These are phyloP conservation scores for Drosophila lutescens DNA, from an alignment of 2,888 invertebrate genomes.

Conservation along the genomic window DNA sequence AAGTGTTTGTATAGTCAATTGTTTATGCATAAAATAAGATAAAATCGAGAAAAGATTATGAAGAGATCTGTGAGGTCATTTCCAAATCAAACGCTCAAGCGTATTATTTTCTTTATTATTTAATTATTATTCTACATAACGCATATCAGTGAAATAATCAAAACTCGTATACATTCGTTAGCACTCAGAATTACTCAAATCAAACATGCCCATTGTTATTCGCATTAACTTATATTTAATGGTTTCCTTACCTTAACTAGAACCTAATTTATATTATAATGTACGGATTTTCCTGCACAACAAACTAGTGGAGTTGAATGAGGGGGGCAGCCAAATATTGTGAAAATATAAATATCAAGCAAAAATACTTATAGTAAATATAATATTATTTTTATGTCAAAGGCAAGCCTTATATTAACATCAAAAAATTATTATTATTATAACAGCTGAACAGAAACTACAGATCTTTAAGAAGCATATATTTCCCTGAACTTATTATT, in stretches of 20 bases:
- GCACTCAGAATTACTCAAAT: conserved; percentile 6
- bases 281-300: conserved; percentile 18
- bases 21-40: conserved; percentile 17
- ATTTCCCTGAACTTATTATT: background rate
- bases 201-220: conserved; percentile 54
- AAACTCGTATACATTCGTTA: conserved; percentile 46
- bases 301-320: conserved; percentile 9
- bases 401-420: conserved; percentile 16
- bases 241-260: conserved; percentile 12
- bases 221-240: conserved; percentile 41
- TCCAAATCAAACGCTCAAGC: conserved; percentile 14
- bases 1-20: conserved; percentile 35
- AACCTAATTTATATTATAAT: conserved; percentile 31
- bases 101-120: conserved; percentile 15
- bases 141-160: conserved; percentile 65
- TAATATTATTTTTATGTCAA: conserved; percentile 17
- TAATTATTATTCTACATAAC: conserved; percentile 39
- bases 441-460: conserved; percentile 3
- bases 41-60: conserved; percentile 17
- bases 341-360: conserved; percentile 46
- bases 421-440: conserved; percentile 2
- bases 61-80: conserved; percentile 16
- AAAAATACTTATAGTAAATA: conserved; percentile 29
- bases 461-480: background rate
- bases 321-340: conserved; percentile 48